These are phyloP conservation scores for Beris morrisii DNA, from an alignment of 2,888 invertebrate genomes.

Conservation along the genomic window DNA sequence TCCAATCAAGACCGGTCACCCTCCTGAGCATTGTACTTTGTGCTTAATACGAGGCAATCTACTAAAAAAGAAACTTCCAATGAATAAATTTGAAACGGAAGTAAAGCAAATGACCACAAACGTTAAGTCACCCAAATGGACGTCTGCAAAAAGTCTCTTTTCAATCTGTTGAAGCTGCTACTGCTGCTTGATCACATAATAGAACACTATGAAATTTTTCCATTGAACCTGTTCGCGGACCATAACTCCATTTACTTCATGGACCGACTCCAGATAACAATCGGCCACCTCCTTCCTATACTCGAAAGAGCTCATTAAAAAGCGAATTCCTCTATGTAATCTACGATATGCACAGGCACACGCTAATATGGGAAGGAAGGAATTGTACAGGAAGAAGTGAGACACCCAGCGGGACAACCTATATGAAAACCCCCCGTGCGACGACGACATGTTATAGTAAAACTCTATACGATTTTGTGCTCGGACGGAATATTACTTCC, in stretches of 20 bases:
- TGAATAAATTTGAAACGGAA: slow-evolving; percentile 40
- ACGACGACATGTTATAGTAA: no score
- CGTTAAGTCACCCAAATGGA: slow-evolving; percentile 14
- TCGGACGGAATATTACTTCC: slow-evolving; percentile 39
- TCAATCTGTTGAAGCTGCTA: background rate
- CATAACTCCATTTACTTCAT: slow-evolving; percentile 12
- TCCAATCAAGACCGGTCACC: slow-evolving; percentile 23
- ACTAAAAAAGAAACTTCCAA: slow-evolving; percentile 38
- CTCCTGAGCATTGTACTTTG: slow-evolving; percentile 10
- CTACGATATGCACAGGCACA: no score
- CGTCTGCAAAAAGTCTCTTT: slow-evolving; percentile 16
- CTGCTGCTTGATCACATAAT: slow-evolving; percentile 12
- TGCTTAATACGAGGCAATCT: slow-evolving; percentile 28
- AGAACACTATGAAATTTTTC: slow-evolving; percentile 18
- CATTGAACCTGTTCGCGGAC: slow-evolving; percentile 29
- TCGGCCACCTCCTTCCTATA: background rate
- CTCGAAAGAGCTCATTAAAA: slow-evolving; percentile 14
- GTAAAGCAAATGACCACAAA: slow-evolving; percentile 30
- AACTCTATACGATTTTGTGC: no score
- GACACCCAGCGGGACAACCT: no score
- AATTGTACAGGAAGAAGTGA: no score
- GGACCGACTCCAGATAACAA: slow-evolving; percentile 14
- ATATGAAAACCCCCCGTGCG: no score
- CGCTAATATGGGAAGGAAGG: no score
- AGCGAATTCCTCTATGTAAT: background rate